These are phyloP conservation scores for Clitarchus hookeri DNA, from an alignment of 2,888 invertebrate genomes.

Conservation along the genomic window DNA sequence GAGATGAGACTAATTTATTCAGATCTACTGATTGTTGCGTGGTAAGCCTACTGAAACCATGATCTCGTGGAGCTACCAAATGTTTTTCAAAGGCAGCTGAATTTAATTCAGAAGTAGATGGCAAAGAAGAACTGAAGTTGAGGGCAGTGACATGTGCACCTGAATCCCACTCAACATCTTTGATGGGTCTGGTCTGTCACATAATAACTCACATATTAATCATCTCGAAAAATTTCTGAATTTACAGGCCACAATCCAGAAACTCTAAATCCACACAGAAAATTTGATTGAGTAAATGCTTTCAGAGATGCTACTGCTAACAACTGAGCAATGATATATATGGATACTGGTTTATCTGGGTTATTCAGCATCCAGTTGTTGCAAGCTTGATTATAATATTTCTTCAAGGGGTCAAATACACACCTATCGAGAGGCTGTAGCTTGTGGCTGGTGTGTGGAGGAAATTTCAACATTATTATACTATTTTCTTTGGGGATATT, in stretches of 20 bases:
- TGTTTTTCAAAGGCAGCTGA: not conserved
- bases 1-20: not conserved
- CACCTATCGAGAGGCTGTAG: constrained; percentile 45
- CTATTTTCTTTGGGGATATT: constrained; percentile 45
- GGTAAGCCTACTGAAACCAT: not conserved
- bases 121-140: too few species aligned
- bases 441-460: constrained; percentile 41
- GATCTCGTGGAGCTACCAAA: not conserved
- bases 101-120: too few species aligned
- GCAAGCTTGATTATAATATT: constrained; percentile 30
- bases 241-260: not conserved
- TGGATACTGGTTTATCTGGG: not conserved
- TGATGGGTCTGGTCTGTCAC: not conserved
- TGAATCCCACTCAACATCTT: not conserved
- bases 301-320: not conserved
- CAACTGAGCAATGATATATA: not conserved
- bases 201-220: not conserved
- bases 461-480: constrained; percentile 42
- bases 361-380: not conserved
- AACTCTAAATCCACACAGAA: not conserved
- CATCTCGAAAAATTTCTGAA: not conserved
- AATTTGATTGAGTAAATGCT: not conserved
- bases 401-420: constrained; percentile 39
- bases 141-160: not conserved
- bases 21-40: not conserved